These are phyloP conservation scores for Neopelma chrysocephalum DNA, from an alignment of 2,797 vertebrate genomes.

Conservation along the genomic window DNA sequence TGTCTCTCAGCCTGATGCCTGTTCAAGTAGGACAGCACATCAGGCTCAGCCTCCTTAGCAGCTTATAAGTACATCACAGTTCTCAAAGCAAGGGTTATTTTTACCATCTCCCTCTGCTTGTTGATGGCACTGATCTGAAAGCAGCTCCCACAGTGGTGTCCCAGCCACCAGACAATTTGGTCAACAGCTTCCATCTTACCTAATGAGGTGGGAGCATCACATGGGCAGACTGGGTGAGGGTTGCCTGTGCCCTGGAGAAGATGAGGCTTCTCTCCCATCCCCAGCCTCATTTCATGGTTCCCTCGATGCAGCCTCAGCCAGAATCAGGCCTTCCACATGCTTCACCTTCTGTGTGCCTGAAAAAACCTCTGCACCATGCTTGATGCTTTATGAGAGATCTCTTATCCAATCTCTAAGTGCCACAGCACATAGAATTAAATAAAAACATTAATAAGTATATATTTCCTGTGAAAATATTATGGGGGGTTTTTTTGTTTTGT, in stretches of 20 bases:
- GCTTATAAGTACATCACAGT: not conserved
- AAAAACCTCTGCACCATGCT: not conserved
- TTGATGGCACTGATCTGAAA: not conserved
- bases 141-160: not conserved
- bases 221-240: not conserved
- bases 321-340: not conserved
- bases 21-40: not conserved
- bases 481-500: not conserved
- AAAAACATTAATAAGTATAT: not conserved
- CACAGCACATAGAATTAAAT: not conserved
- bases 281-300: not conserved
- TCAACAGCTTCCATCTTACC: not conserved
- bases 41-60: not conserved
- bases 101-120: not conserved
- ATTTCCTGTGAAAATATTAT: not conserved
- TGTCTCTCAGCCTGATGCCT: not conserved
- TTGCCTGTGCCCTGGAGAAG: no score
- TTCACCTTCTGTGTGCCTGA: not conserved
- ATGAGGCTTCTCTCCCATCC: not conserved
- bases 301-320: not conserved
- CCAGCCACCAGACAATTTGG: not conserved
- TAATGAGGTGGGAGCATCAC: not conserved
- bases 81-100: not conserved
- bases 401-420: not conserved
- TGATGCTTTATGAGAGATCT: not conserved